Conservation (phyloP, 1,140 invertebrate species). For the Drosophila tani region DNA sequence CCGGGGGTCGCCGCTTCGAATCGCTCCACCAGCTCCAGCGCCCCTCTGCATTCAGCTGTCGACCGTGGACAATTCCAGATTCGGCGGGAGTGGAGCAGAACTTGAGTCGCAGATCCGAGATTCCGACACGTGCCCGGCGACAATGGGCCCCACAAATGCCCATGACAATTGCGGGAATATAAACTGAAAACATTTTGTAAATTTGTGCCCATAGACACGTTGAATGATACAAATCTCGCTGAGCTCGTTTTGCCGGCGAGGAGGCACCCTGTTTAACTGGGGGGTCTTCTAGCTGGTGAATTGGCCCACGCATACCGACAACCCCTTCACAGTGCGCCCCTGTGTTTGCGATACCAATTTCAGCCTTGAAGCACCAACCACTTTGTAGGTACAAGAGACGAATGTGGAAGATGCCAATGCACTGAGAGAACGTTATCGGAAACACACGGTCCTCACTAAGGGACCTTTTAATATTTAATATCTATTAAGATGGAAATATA, state of each 20-base stretch:
- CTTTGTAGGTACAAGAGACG: slow-evolving; percentile 55
- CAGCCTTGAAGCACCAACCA: slow-evolving; percentile 50
- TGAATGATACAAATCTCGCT: slow-evolving; percentile 30
- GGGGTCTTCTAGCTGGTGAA: slow-evolving; percentile 22
- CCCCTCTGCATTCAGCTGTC: background rate
- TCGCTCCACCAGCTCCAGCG: background rate
- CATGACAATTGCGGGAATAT: slow-evolving; percentile 34
- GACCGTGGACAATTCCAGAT: slow-evolving; percentile 22
- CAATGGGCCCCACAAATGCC: slow-evolving; percentile 32
- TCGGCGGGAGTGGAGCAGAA: slow-evolving; percentile 40
- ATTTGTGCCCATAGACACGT: slow-evolving; percentile 53
- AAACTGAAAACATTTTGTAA: slow-evolving; percentile 41
- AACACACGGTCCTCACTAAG: background rate
- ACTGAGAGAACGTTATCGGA: slow-evolving; percentile 11
- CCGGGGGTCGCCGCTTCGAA: slow-evolving; percentile 35
- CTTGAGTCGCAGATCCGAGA: slow-evolving; percentile 35
- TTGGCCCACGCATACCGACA: slow-evolving; percentile 21
- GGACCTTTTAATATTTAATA: background rate
- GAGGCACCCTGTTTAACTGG: slow-evolving; percentile 30
- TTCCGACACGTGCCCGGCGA: slow-evolving; percentile 44
- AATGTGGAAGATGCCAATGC: slow-evolving; percentile 36
- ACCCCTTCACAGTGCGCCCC: background rate
- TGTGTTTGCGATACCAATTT: slow-evolving; percentile 28
- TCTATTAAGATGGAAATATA: background rate
- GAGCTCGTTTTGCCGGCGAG: slow-evolving; percentile 10